Evolutionary conservation across 64 coral and sea anemone species (phyloP).

Genomic region (Porites australiensis): DNA sequence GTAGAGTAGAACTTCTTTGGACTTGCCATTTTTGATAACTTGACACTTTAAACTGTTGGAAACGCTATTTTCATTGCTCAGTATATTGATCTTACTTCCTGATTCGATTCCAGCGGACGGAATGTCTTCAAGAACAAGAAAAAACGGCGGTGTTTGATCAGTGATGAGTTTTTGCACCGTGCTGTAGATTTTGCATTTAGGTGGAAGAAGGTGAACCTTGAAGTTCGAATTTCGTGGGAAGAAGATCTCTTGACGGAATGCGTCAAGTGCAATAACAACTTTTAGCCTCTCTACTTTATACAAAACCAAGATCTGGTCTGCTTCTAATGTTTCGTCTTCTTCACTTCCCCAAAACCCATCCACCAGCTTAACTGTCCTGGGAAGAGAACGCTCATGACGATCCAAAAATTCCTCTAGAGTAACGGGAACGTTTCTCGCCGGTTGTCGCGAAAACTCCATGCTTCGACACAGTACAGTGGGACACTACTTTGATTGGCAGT

Average conservation of each 20-base stretch:
- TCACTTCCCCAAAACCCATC: constrained; percentile 52
- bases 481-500: no score
- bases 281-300: constrained; percentile 29
- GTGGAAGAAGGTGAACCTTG: constrained; percentile 66
- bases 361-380: constrained; percentile 33
- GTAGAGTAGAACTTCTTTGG: not conserved
- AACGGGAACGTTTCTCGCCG: not conserved
- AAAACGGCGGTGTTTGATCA: not conserved
- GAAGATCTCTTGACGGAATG: constrained; percentile 20
- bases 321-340: constrained; percentile 16
- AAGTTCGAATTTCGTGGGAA: constrained; percentile 51
- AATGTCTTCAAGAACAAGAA: constrained; percentile 53
- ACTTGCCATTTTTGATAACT: not conserved
- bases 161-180: constrained; percentile 16
- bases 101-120: constrained; percentile 19
- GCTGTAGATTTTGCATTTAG: not conserved
- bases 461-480: not conserved
- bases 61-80: not conserved
- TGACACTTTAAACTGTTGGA: constrained; percentile 25
- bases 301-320: constrained; percentile 47
- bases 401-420: not conserved
- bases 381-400: not conserved
- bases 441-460: not conserved
- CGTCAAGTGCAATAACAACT: constrained; percentile 36
- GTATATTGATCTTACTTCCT: constrained; percentile 23